Conservation (phyloP, 2,113 vertebrate species). For the Bos taurus region DNA sequence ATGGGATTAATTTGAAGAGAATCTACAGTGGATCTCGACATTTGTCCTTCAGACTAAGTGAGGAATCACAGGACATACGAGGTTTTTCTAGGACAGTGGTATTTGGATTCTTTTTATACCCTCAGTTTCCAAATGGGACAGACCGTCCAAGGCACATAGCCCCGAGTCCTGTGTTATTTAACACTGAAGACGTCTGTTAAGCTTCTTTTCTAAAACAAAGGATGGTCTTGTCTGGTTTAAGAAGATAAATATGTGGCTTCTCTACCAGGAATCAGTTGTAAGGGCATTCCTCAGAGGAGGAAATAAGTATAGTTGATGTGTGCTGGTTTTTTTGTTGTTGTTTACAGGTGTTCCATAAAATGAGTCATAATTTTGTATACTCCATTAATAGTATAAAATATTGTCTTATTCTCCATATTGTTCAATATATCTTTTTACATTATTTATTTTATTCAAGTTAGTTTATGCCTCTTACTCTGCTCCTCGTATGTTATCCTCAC, state of each 20-base stretch:
- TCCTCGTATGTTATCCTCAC: not conserved
- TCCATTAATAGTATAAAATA: not conserved
- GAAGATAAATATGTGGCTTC: not conserved
- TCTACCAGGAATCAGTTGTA: no score
- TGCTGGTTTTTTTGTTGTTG: not conserved
- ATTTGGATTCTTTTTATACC: not conserved
- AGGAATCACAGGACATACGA: fast-evolving
- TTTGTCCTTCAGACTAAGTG: not conserved
- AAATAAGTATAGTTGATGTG: not conserved
- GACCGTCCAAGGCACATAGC: not conserved
- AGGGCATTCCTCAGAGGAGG: not conserved
- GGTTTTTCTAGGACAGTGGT: not conserved
- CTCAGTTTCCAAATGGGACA: not conserved
- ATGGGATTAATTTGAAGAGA: not conserved
- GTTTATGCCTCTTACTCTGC: not conserved
- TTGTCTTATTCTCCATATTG: no score
- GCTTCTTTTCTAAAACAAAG: not conserved
- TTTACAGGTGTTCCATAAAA: not conserved
- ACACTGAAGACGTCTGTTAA: no score
- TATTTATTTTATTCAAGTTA: not conserved
- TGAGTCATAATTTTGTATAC: not conserved
- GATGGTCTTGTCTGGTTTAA: no score
- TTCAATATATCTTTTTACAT: not conserved
- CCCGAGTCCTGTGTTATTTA: not conserved
- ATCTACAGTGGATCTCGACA: fast-evolving